Percentiles rank a stretch among this genome's conserved stretches.
Evolutionary conservation across 2,797 vertebrate genomes (phyloP).

Genomic region (Phoxinus dragarum): DNA sequence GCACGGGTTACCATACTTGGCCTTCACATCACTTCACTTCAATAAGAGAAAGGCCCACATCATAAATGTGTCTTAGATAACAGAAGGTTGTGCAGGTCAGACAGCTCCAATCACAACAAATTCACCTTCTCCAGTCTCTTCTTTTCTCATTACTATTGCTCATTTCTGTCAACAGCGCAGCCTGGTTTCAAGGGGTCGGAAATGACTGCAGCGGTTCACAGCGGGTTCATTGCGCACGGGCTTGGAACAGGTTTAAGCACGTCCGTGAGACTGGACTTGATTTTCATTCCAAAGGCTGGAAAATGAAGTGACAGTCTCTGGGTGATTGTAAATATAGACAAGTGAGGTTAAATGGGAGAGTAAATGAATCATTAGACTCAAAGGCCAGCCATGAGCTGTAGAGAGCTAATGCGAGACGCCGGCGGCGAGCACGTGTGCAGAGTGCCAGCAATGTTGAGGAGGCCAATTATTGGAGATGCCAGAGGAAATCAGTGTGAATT

Average conservation of each 20-base stretch:
- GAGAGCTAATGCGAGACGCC: background rate
- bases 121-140: slow-evolving; percentile 12
- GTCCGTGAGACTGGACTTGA: slow-evolving; percentile 51
- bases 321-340: slow-evolving; percentile 56
- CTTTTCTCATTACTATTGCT: slow-evolving; percentile 30
- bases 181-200: slow-evolving; percentile 22
- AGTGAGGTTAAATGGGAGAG: slow-evolving; percentile 54
- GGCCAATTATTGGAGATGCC: slow-evolving; percentile 31
- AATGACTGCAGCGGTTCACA: slow-evolving; percentile 43
- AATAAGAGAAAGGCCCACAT: slow-evolving; percentile 4
- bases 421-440: slow-evolving; percentile 11
- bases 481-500: slow-evolving; percentile 51
- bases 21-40: background rate
- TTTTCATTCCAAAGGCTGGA: slow-evolving; percentile 54
- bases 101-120: slow-evolving; percentile 25
- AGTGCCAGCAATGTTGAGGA: slow-evolving; percentile 19
- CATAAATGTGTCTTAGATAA: slow-evolving; percentile 4
- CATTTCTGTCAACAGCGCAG: slow-evolving; percentile 35
- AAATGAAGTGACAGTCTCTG: slow-evolving; percentile 52
- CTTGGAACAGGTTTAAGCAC: slow-evolving; percentile 19
- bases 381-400: slow-evolving; percentile 32
- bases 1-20: background rate
- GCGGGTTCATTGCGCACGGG: slow-evolving; percentile 39
- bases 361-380: slow-evolving; percentile 55
- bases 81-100: slow-evolving; percentile 25